Evolutionary conservation across 2,888 invertebrate species (phyloP), one percentile per base, ranked within the genome.

Genomic region (Andrena bicolor): DNA sequence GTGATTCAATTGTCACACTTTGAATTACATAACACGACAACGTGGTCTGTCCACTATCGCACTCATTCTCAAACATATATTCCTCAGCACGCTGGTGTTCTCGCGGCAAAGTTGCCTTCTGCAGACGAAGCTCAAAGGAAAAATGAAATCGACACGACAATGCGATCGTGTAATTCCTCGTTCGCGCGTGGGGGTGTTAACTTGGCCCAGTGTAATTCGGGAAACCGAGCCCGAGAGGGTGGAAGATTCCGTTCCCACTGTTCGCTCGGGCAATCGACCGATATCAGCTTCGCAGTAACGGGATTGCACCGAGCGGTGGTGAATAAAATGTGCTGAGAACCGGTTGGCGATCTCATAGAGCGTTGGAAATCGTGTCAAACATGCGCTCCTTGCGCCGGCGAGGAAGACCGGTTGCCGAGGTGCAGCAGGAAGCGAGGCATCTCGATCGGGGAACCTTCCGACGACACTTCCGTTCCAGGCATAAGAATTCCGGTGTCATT

Each of bases 201-300:
- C 20, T 10, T 28, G 4, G 20, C 13, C 30, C 2, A 13, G 13
- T 7, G 20, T 16, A 10, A 20, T 7, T 4, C 20, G 23, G 23
- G 5, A 2, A 10, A 41, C 20, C 35, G 4, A 16, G 23, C 13
- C 35, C 6, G 16, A 32, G 20, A 13, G 63, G 63, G 7, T 20
- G 30, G 48, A 28, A 49, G 41, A 41, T 49, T 26, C 2, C 20
- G 0, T 71, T 48, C 51, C 41, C 41, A n/a, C 1, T 51, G 20
- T 2, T 32, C 0, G 23, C n/a, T 8, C 2, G 2, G 1, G 20
- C 4, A 26, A n/a, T 8, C 23, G 1, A 8, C 8, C 6, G n/a
- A 32, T 66, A 79, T 71, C 58, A 35, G 30, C 61, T 66, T 56
- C 80, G 16, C 20, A n/a, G 30, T 79, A 71, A 80, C 71, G 80